These are phyloP conservation scores for Chaetura pelagica DNA, from an alignment of 2,113 vertebrate species.

Conservation along the genomic window DNA sequence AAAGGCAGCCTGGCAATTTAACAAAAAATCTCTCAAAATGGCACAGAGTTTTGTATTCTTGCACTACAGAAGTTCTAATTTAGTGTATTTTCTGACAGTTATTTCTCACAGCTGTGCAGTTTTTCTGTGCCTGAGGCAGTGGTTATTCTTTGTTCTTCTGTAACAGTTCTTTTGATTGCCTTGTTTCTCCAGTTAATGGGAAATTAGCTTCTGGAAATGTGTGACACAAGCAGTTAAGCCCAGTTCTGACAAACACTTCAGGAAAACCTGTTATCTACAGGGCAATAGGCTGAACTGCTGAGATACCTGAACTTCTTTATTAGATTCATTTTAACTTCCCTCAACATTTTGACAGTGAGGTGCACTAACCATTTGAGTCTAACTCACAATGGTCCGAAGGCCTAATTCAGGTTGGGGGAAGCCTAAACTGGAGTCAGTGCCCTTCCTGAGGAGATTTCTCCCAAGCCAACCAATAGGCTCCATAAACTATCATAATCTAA, in stretches of 20 bases:
- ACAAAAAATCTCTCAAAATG: background rate
- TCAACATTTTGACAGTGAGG: background rate
- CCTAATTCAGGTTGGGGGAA: background rate
- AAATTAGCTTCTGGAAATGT: background rate
- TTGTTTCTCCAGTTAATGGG: background rate
- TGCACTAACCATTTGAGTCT: background rate
- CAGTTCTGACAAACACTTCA: background rate
- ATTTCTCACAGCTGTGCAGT: background rate
- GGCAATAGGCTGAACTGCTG: background rate
- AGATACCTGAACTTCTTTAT: background rate
- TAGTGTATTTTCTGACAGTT: slow-evolving; percentile 20
- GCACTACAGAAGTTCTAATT: background rate
- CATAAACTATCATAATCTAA: background rate
- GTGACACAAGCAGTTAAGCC: background rate
- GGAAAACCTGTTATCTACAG: background rate
- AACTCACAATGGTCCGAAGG: background rate
- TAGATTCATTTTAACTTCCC: background rate
- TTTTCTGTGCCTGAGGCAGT: slow-evolving; percentile 8
- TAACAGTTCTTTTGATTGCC: background rate
- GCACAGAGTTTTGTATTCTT: background rate
- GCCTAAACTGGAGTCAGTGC: background rate
- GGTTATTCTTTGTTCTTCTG: background rate
- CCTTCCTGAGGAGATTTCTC: background rate
- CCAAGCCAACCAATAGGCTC: fast-evolving
- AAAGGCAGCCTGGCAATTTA: background rate